These are phyloP conservation scores for Nomada hirtipes DNA, from an alignment of 2,888 invertebrate genomes.

Conservation along the genomic window DNA sequence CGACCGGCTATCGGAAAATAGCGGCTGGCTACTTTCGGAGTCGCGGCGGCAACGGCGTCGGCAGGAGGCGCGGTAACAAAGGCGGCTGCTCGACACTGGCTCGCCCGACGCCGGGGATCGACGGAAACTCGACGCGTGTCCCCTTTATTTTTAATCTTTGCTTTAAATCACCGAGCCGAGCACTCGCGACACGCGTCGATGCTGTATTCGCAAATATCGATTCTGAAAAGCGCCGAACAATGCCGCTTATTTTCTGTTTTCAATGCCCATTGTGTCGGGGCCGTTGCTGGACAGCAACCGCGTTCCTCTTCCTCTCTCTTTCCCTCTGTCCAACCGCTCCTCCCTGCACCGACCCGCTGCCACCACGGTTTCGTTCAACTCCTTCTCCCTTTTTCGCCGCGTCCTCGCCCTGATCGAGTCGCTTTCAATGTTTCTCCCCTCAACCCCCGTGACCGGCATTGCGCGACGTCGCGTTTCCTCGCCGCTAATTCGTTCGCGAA, in stretches of 20 bases:
- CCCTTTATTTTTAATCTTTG: slow-evolving; percentile 81
- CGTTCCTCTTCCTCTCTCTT: slow-evolving; percentile 24
- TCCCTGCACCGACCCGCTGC: background rate
- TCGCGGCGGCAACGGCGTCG: slow-evolving; percentile 25
- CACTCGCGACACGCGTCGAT: slow-evolving; percentile 70
- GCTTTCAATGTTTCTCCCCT: slow-evolving; percentile 20
- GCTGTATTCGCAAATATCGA: slow-evolving; percentile 83
- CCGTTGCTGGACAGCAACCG: slow-evolving; percentile 70
- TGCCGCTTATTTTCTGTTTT: slow-evolving; percentile 83
- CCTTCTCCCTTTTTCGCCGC: slow-evolving; percentile 12
- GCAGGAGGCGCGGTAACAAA: slow-evolving; percentile 55
- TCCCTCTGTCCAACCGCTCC: background rate
- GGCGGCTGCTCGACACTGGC: slow-evolving; percentile 37
- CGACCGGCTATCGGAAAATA: slow-evolving; percentile 69
- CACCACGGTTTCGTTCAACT: background rate
- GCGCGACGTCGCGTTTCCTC: background rate
- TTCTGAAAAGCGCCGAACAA: slow-evolving; percentile 84
- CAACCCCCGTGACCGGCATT: background rate
- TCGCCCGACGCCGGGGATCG: slow-evolving; percentile 50
- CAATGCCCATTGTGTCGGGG: slow-evolving; percentile 80
- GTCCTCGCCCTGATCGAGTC: slow-evolving; percentile 22
- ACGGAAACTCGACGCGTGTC: slow-evolving; percentile 70
- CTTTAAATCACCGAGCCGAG: slow-evolving; percentile 75
- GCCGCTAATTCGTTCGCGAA: background rate
- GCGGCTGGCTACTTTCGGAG: slow-evolving; percentile 57